phyloP scores from a whole-genome alignment of 2,888 invertebrate species.

The Molanna angustata region DNA sequence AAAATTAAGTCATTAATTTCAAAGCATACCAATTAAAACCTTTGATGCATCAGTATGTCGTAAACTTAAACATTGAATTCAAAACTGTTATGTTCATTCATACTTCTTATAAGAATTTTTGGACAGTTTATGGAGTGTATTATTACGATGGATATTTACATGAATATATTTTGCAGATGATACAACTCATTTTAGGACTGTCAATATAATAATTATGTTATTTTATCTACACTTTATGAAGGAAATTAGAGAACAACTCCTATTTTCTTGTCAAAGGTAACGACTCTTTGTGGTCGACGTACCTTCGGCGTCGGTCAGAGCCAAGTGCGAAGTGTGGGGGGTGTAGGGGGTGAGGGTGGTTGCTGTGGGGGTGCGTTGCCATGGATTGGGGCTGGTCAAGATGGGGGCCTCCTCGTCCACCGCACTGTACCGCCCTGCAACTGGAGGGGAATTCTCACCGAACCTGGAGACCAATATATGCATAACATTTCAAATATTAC shows the following conservation, averaged over 20 bases:
- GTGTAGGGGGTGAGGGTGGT: slow-evolving; percentile 14
- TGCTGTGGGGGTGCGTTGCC: slow-evolving; percentile 8
- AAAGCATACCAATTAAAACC: no score
- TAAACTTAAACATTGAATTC: no score
- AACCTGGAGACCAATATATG: slow-evolving; percentile 37
- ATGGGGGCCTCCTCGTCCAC: slow-evolving; percentile 25
- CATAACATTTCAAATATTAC: neutral
- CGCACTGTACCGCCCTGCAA: slow-evolving; percentile 26
- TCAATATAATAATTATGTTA: no score
- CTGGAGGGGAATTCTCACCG: slow-evolving; percentile 43
- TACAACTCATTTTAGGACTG: no score
- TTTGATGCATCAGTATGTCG: no score
- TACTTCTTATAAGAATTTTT: no score
- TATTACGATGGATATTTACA: no score
- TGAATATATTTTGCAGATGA: no score
- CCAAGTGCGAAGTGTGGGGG: slow-evolving; percentile 24
- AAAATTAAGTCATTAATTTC: no score
- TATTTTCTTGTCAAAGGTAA: slow-evolving; percentile 31
- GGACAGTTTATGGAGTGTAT: no score
- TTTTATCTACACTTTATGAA: no score
- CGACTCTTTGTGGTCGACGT: slow-evolving; percentile 18
- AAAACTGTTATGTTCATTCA: no score
- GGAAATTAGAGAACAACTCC: slow-evolving; percentile 30
- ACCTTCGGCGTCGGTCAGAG: slow-evolving; percentile 25
- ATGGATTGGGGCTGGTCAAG: slow-evolving; percentile 23